Conservation (phyloP, 2,888 invertebrate genomes). For the Zaprionus lineosus region DNA sequence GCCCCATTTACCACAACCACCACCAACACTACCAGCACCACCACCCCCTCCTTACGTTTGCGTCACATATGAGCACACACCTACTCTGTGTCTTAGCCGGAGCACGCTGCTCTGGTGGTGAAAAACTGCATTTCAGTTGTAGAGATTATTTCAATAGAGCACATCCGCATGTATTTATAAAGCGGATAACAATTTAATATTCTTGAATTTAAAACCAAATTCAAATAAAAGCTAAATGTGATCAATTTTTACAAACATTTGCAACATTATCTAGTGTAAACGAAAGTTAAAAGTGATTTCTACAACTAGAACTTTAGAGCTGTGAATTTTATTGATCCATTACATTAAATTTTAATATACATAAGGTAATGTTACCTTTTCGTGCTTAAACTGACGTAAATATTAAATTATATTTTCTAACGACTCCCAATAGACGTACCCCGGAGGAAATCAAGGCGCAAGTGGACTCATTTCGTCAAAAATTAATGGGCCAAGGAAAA, state of each 20-base stretch:
- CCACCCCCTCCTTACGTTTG: slow-evolving; percentile 24
- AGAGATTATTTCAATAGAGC: slow-evolving; percentile 73
- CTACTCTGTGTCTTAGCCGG: slow-evolving; percentile 31
- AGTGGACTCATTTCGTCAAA: slow-evolving; percentile 93
- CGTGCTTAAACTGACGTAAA: no score
- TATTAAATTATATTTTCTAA: no score
- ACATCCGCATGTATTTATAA: slow-evolving; percentile 43
- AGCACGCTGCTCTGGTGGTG: slow-evolving; percentile 49
- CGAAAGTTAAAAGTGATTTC: background rate
- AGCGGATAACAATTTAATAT: slow-evolving; percentile 31
- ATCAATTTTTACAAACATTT: background rate
- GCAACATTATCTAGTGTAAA: background rate
- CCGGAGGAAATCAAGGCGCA: slow-evolving; percentile 93
- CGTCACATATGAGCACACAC: slow-evolving; percentile 44
- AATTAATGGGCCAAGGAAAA: slow-evolving; percentile 88
- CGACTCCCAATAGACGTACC: slow-evolving; percentile 92
- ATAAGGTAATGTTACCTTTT: background rate
- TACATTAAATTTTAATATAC: background rate
- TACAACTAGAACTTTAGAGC: background rate
- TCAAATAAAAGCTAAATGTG: slow-evolving; percentile 8
- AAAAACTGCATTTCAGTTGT: slow-evolving; percentile 78
- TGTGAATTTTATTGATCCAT: slow-evolving; percentile 6
- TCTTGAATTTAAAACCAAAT: background rate
- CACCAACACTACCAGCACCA: slow-evolving; percentile 15
- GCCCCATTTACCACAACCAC: background rate